A percentile compares a stretch with the other conserved stretches of the same genome.
Evolutionary conservation across 2,797 vertebrate species (phyloP).

Genomic region (Gallinago nigripennis): DNA sequence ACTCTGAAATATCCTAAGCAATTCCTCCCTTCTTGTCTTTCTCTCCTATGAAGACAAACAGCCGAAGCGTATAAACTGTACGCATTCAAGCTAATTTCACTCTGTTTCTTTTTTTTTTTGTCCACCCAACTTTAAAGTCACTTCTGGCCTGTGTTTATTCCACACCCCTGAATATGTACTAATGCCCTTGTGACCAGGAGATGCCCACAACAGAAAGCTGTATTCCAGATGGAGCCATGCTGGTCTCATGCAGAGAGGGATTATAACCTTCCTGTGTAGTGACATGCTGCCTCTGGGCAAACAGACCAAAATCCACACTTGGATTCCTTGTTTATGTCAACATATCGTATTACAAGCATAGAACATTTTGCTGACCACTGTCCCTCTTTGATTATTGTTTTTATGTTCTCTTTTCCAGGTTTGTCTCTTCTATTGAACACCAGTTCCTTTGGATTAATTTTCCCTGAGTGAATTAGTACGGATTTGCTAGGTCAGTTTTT

Average conservation of each 20-base stretch:
- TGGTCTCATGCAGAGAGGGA: conserved; percentile 40
- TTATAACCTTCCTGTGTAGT: conserved; percentile 44
- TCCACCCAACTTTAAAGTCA: neutral
- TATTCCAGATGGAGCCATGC: conserved; percentile 52
- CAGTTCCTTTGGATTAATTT: conserved; percentile 22
- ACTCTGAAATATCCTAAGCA: neutral
- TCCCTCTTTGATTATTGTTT: neutral
- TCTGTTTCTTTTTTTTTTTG: neutral
- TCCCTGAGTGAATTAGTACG: conserved; percentile 14
- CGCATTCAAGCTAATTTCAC: neutral
- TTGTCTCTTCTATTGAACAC: neutral
- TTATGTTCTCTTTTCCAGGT: conserved; percentile 16
- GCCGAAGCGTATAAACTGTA: neutral
- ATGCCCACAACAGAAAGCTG: conserved; percentile 54
- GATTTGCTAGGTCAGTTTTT: conserved; percentile 26
- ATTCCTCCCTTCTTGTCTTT: neutral
- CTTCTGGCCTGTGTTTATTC: conserved; percentile 12
- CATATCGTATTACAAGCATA: neutral
- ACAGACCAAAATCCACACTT: conserved; percentile 42
- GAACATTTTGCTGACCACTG: conserved; percentile 45
- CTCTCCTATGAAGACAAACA: neutral
- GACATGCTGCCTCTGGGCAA: conserved; percentile 55
- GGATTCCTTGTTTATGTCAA: conserved; percentile 55
- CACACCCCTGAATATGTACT: neutral
- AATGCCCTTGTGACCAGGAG: conserved; percentile 46